Conservation (phyloP, 2,888 invertebrate species). For the Odontocerum albicorne region DNA sequence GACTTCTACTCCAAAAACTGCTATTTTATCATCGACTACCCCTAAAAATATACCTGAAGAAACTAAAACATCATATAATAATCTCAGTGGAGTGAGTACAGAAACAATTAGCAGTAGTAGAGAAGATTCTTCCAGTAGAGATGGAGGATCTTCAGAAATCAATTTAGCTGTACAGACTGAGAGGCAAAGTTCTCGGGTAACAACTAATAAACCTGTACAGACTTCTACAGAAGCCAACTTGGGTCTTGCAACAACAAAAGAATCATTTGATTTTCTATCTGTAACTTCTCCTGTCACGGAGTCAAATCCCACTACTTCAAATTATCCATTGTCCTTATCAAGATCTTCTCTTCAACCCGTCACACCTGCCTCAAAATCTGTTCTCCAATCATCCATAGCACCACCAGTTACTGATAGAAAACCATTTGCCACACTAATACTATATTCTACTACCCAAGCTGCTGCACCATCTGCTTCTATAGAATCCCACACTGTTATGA, state of each 20-base stretch:
- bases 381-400: conserved; percentile 9
- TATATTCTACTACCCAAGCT: conserved; percentile 53
- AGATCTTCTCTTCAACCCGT: conserved; percentile 40
- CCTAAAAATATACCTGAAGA: conserved; percentile 24
- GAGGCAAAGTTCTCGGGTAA: conserved; percentile 32
- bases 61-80: conserved; percentile 16
- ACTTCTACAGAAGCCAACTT: conserved; percentile 41
- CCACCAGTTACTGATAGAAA: conserved; percentile 44
- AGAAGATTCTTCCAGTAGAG: conserved; percentile 21
- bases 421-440: conserved; percentile 55
- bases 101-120: conserved; percentile 33
- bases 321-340: no score
- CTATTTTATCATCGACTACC: conserved; percentile 48
- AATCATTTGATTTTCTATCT: conserved; percentile 25
- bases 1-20: conserved; percentile 53
- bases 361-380: conserved; percentile 11
- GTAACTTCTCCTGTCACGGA: conserved; percentile 19
- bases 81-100: conserved; percentile 56
- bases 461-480: conserved; percentile 34
- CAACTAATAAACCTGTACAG: conserved; percentile 56
- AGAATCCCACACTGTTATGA: conserved; percentile 38
- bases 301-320: conserved; percentile 1
- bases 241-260: conserved; percentile 14
- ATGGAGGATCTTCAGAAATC: conserved; percentile 23
- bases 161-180: conserved; percentile 34